These are phyloP conservation scores for Ceratitis capitata DNA, from an alignment of 1,140 invertebrate species.

Conservation along the genomic window DNA sequence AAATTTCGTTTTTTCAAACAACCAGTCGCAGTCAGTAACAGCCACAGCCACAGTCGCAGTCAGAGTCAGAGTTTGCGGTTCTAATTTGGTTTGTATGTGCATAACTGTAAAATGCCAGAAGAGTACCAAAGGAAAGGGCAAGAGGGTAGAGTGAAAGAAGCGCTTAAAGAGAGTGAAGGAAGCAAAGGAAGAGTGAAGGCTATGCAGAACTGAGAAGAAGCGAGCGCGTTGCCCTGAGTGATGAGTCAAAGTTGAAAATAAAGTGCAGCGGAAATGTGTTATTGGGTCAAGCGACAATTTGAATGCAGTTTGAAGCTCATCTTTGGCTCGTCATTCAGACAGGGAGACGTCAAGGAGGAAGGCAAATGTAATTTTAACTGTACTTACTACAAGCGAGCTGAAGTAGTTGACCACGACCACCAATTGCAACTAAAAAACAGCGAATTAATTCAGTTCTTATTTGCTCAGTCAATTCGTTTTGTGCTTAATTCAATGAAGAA, in stretches of 20 bases:
- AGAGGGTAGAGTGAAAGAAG: not conserved
- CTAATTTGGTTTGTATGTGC: not conserved
- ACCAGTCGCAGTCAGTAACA: too few relatives aligned
- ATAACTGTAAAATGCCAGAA: not conserved
- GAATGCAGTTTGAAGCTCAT: not conserved
- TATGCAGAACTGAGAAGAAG: not conserved
- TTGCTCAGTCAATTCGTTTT: not conserved
- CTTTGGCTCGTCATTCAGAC: not conserved
- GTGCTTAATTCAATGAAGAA: not conserved
- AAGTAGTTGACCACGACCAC: not conserved
- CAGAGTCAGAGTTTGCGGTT: slow-evolving; percentile 7
- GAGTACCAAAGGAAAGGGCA: not conserved
- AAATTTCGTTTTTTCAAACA: slow-evolving; percentile 14
- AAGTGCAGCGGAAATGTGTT: not conserved
- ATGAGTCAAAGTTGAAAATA: not conserved
- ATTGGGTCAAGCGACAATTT: slow-evolving; percentile 17
- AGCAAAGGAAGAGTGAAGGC: not conserved
- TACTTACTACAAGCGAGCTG: not conserved
- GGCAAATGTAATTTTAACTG: not conserved
- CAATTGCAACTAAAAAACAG: not conserved
- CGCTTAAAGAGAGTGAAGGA: not conserved
- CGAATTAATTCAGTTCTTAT: not conserved
- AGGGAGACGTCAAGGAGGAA: not conserved
- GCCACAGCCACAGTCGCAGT: too few relatives aligned
- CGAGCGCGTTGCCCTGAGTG: not conserved